These are phyloP conservation scores for Uria lomvia DNA, from an alignment of 2,113 vertebrate genomes.

Conservation along the genomic window DNA sequence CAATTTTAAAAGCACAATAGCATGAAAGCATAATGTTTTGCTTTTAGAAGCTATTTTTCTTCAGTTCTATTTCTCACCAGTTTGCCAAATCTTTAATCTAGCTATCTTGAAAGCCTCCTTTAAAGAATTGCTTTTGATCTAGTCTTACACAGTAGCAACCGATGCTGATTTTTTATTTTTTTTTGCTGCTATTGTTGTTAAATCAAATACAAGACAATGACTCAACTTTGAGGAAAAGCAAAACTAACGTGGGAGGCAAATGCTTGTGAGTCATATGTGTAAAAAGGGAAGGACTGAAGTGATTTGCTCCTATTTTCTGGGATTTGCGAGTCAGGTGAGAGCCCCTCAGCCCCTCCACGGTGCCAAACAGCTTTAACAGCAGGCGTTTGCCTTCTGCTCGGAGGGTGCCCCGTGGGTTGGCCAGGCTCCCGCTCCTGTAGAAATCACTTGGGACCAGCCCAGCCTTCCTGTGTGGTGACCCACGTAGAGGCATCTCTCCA, in stretches of 20 bases:
- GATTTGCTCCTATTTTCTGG: background rate
- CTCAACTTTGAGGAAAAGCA: conserved; percentile 43
- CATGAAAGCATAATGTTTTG: background rate
- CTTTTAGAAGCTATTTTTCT: background rate
- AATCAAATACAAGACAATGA: conserved; percentile 55
- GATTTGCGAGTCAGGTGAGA: background rate
- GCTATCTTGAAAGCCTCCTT: background rate
- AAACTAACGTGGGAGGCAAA: conserved; percentile 53
- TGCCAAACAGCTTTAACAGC: background rate
- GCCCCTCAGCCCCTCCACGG: background rate
- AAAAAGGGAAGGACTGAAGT: background rate
- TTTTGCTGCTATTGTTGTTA: background rate
- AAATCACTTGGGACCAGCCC: background rate
- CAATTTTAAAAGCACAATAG: conserved; percentile 30
- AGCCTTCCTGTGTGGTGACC: background rate
- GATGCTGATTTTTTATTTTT: background rate
- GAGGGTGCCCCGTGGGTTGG: background rate
- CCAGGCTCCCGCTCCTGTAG: background rate
- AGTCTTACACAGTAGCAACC: background rate
- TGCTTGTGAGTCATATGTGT: conserved; percentile 26
- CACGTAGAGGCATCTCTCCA: background rate
- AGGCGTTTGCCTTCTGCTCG: background rate
- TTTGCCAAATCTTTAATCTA: background rate
- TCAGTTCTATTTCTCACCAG: background rate
- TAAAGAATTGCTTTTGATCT: conserved; percentile 24